A percentile compares a stretch with the other conserved stretches of the same genome.
Conservation (phyloP, 2,888 invertebrate genomes). For the Acanthosepion lycidas region DNA sequence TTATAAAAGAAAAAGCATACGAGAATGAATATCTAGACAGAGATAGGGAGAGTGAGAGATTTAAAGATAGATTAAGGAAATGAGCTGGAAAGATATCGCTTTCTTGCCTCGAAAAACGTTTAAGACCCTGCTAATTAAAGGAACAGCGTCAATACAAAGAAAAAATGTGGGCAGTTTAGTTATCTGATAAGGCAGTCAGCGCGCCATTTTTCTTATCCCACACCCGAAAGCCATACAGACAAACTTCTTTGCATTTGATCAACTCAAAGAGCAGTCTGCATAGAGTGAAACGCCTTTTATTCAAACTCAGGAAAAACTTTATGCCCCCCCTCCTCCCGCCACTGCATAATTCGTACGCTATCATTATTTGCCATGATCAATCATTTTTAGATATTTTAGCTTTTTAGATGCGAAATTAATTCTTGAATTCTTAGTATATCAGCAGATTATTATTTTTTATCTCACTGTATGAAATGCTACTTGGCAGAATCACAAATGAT, state of each 20-base stretch:
- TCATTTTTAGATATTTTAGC: no score
- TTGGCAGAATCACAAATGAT: no score
- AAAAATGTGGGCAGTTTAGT: background rate
- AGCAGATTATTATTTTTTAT: no score
- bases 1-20: background rate
- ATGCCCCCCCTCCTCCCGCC: no score
- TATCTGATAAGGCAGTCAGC: background rate
- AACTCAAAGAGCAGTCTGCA: background rate
- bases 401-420: no score
- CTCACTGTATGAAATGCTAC: no score
- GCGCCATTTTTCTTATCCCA: background rate
- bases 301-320: background rate
- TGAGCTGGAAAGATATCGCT: background rate
- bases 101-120: background rate
- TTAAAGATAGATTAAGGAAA: background rate
- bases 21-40: background rate
- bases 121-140: background rate
- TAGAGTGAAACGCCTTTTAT: background rate
- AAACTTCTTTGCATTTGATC: background rate
- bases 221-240: background rate
- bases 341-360: no score
- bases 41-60: background rate
- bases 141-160: background rate
- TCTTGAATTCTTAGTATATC: no score
- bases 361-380: no score